Evolutionary conservation across 2,888 invertebrate genomes (phyloP).

Genomic region (Polydrusus pterygomalis): DNA sequence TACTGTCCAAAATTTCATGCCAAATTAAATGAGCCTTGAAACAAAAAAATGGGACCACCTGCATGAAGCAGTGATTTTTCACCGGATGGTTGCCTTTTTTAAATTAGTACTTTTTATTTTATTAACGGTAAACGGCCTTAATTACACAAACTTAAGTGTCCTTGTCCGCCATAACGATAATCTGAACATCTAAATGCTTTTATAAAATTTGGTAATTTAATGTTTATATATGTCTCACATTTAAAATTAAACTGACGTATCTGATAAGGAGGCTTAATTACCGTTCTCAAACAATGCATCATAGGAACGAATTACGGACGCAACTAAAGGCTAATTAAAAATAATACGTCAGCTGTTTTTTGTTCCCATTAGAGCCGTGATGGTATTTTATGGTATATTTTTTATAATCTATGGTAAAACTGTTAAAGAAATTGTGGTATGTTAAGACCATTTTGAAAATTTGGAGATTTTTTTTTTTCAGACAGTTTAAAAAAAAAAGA

Average conservation of each 20-base stretch:
- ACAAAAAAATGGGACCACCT: constrained; percentile 17
- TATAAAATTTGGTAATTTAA: constrained; percentile 54
- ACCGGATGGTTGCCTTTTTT: constrained; percentile 37
- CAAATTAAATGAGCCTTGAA: constrained; percentile 19
- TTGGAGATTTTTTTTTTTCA: too few relatives aligned
- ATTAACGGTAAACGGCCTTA: constrained; percentile 44
- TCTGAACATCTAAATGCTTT: constrained; percentile 55
- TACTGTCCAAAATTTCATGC: not conserved
- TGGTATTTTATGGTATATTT: constrained; percentile 1
- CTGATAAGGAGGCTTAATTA: constrained; percentile 42
- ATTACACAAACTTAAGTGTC: constrained; percentile 49
- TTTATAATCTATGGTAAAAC: too few relatives aligned
- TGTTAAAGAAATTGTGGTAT: too few relatives aligned
- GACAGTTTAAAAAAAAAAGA: too few relatives aligned
- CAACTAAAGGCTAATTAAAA: constrained; percentile 43
- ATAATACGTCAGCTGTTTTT: constrained; percentile 36
- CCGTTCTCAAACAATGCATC: constrained; percentile 45
- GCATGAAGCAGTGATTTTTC: constrained; percentile 25
- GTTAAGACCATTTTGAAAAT: too few relatives aligned
- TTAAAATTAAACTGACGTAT: constrained; percentile 39
- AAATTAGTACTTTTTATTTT: constrained; percentile 42
- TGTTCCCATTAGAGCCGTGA: constrained; percentile 35
- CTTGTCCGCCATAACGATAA: constrained; percentile 43
- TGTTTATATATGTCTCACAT: constrained; percentile 49
- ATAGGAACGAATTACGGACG: constrained; percentile 27